These are phyloP conservation scores for Zaprionus capensis DNA, from an alignment of 1,140 invertebrate species.

Conservation along the genomic window DNA sequence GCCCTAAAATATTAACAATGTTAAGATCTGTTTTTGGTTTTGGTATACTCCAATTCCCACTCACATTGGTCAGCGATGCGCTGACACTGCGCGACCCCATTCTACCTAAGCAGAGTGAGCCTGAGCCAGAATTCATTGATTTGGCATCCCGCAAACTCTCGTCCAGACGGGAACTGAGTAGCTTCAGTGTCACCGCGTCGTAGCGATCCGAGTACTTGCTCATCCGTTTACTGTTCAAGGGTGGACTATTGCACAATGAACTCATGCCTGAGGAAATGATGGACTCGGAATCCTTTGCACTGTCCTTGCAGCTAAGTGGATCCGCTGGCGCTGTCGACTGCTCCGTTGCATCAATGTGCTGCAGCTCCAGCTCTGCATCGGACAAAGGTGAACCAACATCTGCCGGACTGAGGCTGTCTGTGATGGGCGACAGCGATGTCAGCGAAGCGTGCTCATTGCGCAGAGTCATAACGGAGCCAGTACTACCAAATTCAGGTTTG, in stretches of 20 bases:
- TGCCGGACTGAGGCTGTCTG: slow-evolving; percentile 44
- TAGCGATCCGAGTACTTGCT: slow-evolving; percentile 80
- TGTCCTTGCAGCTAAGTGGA: slow-evolving; percentile 66
- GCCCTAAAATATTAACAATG: slow-evolving; percentile 85
- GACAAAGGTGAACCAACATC: slow-evolving; percentile 63
- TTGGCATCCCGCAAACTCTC: slow-evolving; percentile 72
- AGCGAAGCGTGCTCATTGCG: slow-evolving; percentile 68
- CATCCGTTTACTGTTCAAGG: slow-evolving; percentile 65
- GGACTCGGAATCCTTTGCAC: slow-evolving; percentile 71
- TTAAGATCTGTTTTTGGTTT: not conserved
- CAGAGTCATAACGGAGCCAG: slow-evolving; percentile 66
- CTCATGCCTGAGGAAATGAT: slow-evolving; percentile 82
- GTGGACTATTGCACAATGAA: slow-evolving; percentile 77
- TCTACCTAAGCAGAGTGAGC: slow-evolving; percentile 59
- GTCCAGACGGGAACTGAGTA: slow-evolving; percentile 67
- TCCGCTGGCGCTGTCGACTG: slow-evolving; percentile 27
- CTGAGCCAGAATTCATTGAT: slow-evolving; percentile 61
- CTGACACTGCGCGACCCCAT: slow-evolving; percentile 71
- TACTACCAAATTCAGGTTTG: slow-evolving; percentile 62
- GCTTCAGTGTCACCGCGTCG: slow-evolving; percentile 72
- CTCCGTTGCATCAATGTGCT: slow-evolving; percentile 24
- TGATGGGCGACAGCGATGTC: slow-evolving; percentile 47
- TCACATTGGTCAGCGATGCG: slow-evolving; percentile 81
- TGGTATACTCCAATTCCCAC: slow-evolving; percentile 30
- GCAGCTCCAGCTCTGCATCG: slow-evolving; percentile 46